These are phyloP conservation scores for Rhabdornis inornatus DNA, from an alignment of 2,113 vertebrate genomes.

Conservation along the genomic window DNA sequence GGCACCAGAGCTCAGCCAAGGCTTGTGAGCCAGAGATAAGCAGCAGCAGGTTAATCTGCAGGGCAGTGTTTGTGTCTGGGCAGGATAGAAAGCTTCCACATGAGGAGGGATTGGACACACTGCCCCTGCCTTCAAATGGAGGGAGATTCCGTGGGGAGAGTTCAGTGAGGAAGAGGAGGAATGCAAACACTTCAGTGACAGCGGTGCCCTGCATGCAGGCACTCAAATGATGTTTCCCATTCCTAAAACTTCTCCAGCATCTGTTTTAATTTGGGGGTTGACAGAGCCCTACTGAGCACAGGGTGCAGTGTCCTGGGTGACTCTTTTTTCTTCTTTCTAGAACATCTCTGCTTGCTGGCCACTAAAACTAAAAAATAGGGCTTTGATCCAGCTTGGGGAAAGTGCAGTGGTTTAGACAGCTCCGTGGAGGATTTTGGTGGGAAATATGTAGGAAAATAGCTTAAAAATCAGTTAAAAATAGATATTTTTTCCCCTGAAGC, in stretches of 20 bases:
- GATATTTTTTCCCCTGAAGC: neutral
- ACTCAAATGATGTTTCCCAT: neutral
- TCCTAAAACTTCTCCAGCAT: neutral
- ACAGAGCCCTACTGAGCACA: neutral
- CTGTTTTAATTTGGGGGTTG: neutral
- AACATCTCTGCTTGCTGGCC: neutral
- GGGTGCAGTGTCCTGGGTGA: neutral
- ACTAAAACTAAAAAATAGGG: neutral
- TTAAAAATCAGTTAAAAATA: neutral
- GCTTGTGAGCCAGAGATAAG: neutral
- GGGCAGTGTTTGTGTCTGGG: neutral
- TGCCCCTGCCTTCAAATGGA: neutral
- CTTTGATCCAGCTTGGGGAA: neutral
- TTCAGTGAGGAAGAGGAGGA: neutral
- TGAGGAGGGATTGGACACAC: neutral
- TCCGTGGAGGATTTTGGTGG: neutral
- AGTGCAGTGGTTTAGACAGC: neutral
- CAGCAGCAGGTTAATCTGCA: neutral
- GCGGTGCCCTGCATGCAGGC: neutral
- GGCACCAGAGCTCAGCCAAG: neutral
- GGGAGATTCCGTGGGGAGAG: neutral
- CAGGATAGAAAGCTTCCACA: neutral
- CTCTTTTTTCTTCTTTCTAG: neutral
- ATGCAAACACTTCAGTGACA: accelerated
- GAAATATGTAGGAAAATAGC: neutral